Percentiles rank a stretch among this genome's conserved stretches.
phyloP scores from a whole-genome alignment of 2,113 vertebrate genomes.

The Trematomus loennbergii region DNA sequence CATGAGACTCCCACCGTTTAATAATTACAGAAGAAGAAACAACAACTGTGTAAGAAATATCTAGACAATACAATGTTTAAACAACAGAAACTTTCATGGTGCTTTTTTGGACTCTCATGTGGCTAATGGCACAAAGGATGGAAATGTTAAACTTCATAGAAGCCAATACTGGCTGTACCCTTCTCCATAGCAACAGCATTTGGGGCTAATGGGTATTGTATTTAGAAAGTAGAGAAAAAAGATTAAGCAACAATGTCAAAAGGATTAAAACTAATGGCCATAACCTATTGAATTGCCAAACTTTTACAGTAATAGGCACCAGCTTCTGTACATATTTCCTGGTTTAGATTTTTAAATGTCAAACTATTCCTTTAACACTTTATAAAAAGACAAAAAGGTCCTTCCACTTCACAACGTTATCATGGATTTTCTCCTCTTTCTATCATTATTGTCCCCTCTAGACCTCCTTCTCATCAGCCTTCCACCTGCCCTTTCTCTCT shows the following conservation, averaged over 20 bases:
- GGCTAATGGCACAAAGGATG: background rate
- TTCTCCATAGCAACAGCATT: background rate
- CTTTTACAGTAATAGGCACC: background rate
- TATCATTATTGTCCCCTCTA: slow-evolving; percentile 3
- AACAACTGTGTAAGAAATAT: background rate
- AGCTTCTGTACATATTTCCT: no score
- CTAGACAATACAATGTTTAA: no score
- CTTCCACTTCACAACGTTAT: background rate
- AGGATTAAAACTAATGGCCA: background rate
- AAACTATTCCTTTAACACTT: background rate
- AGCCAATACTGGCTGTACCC: background rate
- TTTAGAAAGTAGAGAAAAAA: background rate
- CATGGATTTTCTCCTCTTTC: background rate
- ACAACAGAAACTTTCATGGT: background rate
- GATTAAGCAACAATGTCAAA: background rate
- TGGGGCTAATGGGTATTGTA: background rate
- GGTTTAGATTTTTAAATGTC: background rate
- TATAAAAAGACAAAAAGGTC: background rate
- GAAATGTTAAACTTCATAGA: background rate
- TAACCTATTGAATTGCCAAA: background rate
- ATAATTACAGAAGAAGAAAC: background rate
- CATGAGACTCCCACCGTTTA: background rate
- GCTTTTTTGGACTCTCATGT: background rate
- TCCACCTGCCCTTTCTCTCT: slow-evolving; percentile 41
- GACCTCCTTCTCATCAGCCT: slow-evolving; percentile 41